Conservation (phyloP, 2,797 vertebrate genomes). For the Tokudaia tokunoshimensis region DNA sequence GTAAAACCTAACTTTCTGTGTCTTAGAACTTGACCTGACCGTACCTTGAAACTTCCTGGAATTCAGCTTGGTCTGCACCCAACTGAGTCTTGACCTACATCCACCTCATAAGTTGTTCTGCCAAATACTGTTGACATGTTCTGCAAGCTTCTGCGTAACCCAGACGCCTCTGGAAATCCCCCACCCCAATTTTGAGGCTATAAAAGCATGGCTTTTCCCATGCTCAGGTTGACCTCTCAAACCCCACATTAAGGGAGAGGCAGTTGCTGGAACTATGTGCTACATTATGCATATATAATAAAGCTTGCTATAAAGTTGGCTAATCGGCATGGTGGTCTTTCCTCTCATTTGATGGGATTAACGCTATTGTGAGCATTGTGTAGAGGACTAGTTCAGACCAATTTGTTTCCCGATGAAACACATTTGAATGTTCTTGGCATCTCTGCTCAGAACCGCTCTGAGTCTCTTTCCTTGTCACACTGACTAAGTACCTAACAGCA, state of each 20-base stretch:
- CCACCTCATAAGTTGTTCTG: neutral
- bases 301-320: neutral
- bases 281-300: neutral
- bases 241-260: neutral
- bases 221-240: neutral
- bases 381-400: conserved; percentile 5
- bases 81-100: neutral
- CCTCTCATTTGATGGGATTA: neutral
- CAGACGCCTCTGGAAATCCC: neutral
- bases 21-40: neutral
- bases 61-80: neutral
- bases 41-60: neutral
- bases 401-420: neutral
- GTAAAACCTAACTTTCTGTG: neutral
- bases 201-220: neutral
- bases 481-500: neutral
- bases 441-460: neutral
- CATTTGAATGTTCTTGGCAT: neutral
- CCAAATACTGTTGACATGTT: neutral
- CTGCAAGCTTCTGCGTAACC: neutral
- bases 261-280: neutral
- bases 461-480: neutral
- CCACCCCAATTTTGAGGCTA: neutral
- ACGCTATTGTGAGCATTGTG: neutral
- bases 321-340: neutral